These are phyloP conservation scores for Forficula auricularia DNA, from an alignment of 1,140 invertebrate genomes.

Conservation along the genomic window DNA sequence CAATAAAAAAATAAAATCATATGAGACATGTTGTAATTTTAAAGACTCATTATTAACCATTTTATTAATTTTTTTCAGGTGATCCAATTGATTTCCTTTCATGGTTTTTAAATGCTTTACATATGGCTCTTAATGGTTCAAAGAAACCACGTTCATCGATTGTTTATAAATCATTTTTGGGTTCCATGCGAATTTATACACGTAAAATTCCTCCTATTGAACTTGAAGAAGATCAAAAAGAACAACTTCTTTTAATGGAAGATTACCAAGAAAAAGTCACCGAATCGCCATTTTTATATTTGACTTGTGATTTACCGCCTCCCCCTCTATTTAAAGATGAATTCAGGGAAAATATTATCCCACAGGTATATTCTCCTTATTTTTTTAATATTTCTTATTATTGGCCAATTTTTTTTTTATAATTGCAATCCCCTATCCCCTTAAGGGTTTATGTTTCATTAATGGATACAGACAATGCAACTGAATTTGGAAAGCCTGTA, in stretches of 20 bases:
- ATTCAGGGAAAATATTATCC: conserved; percentile 94
- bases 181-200: conserved; percentile 87
- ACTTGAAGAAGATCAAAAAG: conserved; percentile 72
- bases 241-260: conserved; percentile 54
- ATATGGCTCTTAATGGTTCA: conserved; percentile 73
- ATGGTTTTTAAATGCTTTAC: conserved; percentile 89
- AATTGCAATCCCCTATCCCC: too few species aligned
- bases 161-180: conserved; percentile 88
- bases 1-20: too few species aligned
- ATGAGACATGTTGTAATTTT: too few species aligned
- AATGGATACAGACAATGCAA: too few species aligned
- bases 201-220: conserved; percentile 88
- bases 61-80: conserved; percentile 34
- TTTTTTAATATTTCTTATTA: conserved; percentile 2
- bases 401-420: conserved; percentile 2
- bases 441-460: too few species aligned
- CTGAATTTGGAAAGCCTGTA: too few species aligned
- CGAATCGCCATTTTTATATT: conserved; percentile 82
- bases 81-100: conserved; percentile 94
- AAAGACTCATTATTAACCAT: too few species aligned
- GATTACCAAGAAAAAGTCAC: conserved; percentile 78
- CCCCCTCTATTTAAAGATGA: conserved; percentile 95
- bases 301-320: conserved; percentile 91
- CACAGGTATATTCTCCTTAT: conserved; percentile 67
- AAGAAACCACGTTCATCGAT: conserved; percentile 75